Evolutionary conservation across 2,113 vertebrate species (phyloP).

Genomic region (Rattus rattus): DNA sequence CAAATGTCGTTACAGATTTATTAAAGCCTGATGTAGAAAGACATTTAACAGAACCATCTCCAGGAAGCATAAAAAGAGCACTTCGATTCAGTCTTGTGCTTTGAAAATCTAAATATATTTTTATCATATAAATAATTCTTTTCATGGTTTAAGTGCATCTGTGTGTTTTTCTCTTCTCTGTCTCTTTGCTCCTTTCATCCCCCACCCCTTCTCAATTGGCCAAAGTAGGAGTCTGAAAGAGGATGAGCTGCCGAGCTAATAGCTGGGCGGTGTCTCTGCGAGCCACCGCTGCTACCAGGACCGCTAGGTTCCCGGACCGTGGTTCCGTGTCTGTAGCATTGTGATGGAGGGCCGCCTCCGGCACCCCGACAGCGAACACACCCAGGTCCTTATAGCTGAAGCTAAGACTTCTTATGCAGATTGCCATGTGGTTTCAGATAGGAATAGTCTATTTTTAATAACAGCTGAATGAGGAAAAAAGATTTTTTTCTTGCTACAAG

Average conservation of each 20-base stretch:
- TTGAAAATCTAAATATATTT: conserved; percentile 94
- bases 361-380: conserved; percentile 85
- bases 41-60: conserved; percentile 90
- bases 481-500: conserved; percentile 80
- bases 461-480: conserved; percentile 72
- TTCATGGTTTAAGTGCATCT: conserved; percentile 92
- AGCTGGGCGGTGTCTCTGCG: conserved; percentile 81
- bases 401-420: conserved; percentile 86
- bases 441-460: conserved; percentile 84
- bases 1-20: conserved; percentile 93
- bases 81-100: conserved; percentile 91
- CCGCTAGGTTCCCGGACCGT: conserved; percentile 83
- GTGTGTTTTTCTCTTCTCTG: conserved; percentile 68
- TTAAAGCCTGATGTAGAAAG: conserved; percentile 92
- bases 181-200: conserved; percentile 79
- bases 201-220: conserved; percentile 83
- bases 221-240: conserved; percentile 85
- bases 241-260: conserved; percentile 87
- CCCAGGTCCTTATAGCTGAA: conserved; percentile 83
- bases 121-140: conserved; percentile 93
- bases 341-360: conserved; percentile 86
- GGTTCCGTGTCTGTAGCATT: conserved; percentile 84
- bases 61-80: conserved; percentile 91
- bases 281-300: conserved; percentile 67
- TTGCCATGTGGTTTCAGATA: conserved; percentile 83